Percentiles rank a stretch among this genome's conserved stretches.
Evolutionary conservation across 2,888 invertebrate genomes (phyloP).

Genomic region (Pseudococcus viburni): DNA sequence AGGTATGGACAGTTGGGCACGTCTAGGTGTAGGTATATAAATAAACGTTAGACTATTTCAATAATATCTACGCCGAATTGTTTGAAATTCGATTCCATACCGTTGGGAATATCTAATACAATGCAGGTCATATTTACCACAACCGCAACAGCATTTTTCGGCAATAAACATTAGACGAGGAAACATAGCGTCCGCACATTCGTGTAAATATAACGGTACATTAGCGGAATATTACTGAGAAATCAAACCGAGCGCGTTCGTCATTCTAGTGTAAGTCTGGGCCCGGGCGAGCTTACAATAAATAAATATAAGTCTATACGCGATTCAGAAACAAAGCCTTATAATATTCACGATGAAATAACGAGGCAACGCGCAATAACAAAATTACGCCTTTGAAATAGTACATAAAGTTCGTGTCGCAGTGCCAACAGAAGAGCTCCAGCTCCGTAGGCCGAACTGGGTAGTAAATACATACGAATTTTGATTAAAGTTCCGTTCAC

Average conservation of each 20-base stretch:
- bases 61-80: not conserved
- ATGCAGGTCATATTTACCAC: constrained; percentile 27
- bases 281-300: not conserved
- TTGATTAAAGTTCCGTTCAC: not conserved
- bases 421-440: not conserved
- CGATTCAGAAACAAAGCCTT: constrained; percentile 5
- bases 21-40: no score
- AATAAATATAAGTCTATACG: not conserved
- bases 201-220: constrained; percentile 37
- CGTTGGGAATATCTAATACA: not conserved
- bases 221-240: not conserved
- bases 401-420: not conserved
- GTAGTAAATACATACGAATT: not conserved
- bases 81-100: constrained; percentile 6
- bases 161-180: constrained; percentile 14
- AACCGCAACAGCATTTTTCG: constrained; percentile 19
- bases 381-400: constrained; percentile 30
- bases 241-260: not conserved
- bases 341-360: not conserved
- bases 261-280: not conserved
- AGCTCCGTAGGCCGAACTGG: no score
- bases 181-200: constrained; percentile 24
- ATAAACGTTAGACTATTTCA: not conserved
- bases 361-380: not conserved
- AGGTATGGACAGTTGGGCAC: no score